Conservation (phyloP, 2,113 vertebrate species). For the Penelope pileata region DNA sequence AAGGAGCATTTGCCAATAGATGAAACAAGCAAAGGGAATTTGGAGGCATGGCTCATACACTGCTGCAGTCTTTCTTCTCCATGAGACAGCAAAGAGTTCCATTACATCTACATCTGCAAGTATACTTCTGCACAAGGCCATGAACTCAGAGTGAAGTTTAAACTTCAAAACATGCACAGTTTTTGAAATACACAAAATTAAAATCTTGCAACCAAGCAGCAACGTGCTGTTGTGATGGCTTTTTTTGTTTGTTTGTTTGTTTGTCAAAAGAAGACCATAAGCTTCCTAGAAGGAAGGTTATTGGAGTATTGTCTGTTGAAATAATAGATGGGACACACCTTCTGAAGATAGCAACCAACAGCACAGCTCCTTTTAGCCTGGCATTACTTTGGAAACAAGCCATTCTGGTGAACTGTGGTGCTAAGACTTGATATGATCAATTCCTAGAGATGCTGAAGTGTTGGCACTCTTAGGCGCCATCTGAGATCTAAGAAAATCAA, state of each 20-base stretch:
- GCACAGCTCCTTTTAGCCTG: neutral
- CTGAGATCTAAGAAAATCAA: neutral
- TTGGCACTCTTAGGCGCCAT: neutral
- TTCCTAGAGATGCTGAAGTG: neutral
- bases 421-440: neutral
- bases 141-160: neutral
- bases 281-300: neutral
- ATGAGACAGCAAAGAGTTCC: neutral
- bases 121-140: neutral
- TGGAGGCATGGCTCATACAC: neutral
- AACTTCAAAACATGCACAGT: rapidly evolving
- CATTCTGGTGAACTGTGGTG: rapidly evolving
- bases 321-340: neutral
- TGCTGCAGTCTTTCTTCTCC: neutral
- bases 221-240: neutral
- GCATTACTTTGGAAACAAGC: neutral
- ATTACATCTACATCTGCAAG: neutral
- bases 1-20: neutral
- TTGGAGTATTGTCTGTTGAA: neutral
- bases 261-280: neutral
- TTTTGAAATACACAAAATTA: neutral
- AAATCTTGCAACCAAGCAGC: neutral
- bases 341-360: neutral
- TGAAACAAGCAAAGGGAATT: neutral
- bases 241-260: too few species aligned